Evolutionary conservation across 2,797 vertebrate genomes (phyloP).

Genomic region (Urophycis tenuis): DNA sequence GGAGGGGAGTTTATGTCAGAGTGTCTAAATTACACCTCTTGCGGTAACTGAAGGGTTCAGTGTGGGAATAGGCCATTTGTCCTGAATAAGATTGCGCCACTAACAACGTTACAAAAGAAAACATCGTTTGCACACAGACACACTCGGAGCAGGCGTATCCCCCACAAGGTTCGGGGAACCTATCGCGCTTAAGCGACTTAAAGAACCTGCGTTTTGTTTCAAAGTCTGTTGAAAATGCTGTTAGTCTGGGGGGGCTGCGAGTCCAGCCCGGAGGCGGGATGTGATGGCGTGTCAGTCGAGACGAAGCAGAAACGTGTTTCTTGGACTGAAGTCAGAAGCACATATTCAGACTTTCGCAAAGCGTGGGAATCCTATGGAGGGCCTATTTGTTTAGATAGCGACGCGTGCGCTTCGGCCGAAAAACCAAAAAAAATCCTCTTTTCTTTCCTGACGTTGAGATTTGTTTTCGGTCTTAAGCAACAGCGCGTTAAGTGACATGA

Average conservation of each 20-base stretch:
- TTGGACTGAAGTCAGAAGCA: too few relatives aligned
- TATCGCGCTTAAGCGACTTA: neutral
- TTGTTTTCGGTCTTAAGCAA: neutral
- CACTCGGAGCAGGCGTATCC: neutral
- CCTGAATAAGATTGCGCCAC: constrained; percentile 26
- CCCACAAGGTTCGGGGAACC: neutral
- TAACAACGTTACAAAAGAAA: constrained; percentile 17
- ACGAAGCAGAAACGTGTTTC: neutral
- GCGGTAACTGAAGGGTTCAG: constrained; percentile 18
- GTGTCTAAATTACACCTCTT: constrained; percentile 22
- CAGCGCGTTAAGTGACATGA: neutral
- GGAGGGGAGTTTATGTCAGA: constrained; percentile 6
- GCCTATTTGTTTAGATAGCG: neutral
- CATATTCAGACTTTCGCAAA: neutral
- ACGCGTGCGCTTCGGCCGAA: neutral
- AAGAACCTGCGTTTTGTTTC: neutral
- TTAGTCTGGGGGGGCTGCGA: neutral
- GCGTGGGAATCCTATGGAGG: neutral
- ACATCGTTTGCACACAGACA: constrained; percentile 18
- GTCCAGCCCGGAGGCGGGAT: neutral
- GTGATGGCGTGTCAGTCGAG: neutral
- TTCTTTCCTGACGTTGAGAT: neutral
- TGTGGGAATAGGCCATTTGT: constrained; percentile 21
- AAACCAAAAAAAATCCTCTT: neutral
- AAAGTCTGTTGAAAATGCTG: neutral